phyloP scores from a whole-genome alignment of 2,113 vertebrate genomes.

The Gobiocypris rarus region DNA sequence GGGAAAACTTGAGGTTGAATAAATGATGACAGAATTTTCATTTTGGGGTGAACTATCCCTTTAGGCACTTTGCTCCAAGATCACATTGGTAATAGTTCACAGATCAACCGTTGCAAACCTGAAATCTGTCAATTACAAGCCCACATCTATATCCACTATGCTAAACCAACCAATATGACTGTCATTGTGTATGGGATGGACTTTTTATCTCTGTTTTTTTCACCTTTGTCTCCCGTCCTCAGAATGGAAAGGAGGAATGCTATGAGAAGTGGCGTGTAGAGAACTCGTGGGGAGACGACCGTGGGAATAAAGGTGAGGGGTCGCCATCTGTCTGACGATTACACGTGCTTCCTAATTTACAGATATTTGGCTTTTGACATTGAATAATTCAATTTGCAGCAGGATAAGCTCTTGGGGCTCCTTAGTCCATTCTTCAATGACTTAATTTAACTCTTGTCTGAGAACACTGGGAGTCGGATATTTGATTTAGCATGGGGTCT shows the following conservation, averaged over 20 bases:
- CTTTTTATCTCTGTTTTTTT: slow-evolving; percentile 1
- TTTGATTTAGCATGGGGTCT: slow-evolving; percentile 42
- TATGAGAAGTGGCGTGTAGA: slow-evolving; percentile 95
- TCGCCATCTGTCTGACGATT: slow-evolving; percentile 47
- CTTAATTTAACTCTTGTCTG: slow-evolving; percentile 60
- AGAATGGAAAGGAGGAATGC: slow-evolving; percentile 83
- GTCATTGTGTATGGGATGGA: neutral
- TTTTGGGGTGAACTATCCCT: too few relatives aligned
- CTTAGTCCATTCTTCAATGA: slow-evolving; percentile 57
- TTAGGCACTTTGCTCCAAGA: neutral
- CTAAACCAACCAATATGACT: neutral
- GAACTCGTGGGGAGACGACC: slow-evolving; percentile 98
- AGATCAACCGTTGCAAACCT: neutral
- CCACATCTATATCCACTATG: neutral
- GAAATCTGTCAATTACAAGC: neutral
- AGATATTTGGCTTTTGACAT: slow-evolving; percentile 61
- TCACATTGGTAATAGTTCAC: neutral
- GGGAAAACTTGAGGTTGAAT: too few relatives aligned
- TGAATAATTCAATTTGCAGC: slow-evolving; percentile 60
- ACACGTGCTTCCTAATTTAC: slow-evolving; percentile 16
- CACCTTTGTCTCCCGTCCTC: slow-evolving; percentile 39
- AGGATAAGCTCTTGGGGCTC: slow-evolving; percentile 54
- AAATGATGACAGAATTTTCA: too few relatives aligned
- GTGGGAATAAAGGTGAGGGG: slow-evolving; percentile 92
- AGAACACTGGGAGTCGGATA: slow-evolving; percentile 52